Evolutionary conservation across 2,113 vertebrate species (phyloP).

Genomic region (Cranoglanis bouderius): DNA sequence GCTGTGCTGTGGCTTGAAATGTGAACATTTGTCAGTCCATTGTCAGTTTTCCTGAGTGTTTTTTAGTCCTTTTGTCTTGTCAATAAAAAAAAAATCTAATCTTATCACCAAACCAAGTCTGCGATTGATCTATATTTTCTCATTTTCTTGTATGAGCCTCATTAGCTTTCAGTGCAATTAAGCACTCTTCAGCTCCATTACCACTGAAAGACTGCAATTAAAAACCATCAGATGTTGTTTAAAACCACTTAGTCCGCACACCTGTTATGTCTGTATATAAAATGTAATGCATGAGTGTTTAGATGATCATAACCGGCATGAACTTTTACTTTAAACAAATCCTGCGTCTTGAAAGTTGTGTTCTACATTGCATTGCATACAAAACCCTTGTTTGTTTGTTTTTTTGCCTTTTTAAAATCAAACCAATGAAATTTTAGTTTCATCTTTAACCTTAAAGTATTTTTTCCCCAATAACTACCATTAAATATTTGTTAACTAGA

Average conservation of each 20-base stretch:
- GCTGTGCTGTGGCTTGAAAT: background rate
- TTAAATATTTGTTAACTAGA: background rate
- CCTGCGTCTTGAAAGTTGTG: background rate
- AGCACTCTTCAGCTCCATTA: slow-evolving; percentile 3
- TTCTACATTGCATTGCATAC: background rate
- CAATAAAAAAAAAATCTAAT: background rate
- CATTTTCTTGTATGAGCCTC: background rate
- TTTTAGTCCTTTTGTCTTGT: background rate
- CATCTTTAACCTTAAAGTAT: background rate
- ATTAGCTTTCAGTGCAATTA: slow-evolving; percentile 16
- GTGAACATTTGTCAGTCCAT: no score
- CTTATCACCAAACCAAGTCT: background rate
- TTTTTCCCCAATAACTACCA: background rate
- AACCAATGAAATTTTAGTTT: background rate
- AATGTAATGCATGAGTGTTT: background rate
- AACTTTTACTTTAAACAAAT: background rate
- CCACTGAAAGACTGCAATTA: slow-evolving; percentile 18
- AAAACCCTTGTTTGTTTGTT: background rate
- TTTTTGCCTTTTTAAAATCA: background rate
- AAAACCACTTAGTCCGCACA: slow-evolving; percentile 3
- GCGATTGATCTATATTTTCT: slow-evolving; percentile 10
- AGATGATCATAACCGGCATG: background rate
- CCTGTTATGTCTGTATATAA: background rate
- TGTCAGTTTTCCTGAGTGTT: background rate
- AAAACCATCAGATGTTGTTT: slow-evolving; percentile 17